Evolutionary conservation across 2,888 invertebrate species (phyloP).

Genomic region (Disparrhopalites patrizii): DNA sequence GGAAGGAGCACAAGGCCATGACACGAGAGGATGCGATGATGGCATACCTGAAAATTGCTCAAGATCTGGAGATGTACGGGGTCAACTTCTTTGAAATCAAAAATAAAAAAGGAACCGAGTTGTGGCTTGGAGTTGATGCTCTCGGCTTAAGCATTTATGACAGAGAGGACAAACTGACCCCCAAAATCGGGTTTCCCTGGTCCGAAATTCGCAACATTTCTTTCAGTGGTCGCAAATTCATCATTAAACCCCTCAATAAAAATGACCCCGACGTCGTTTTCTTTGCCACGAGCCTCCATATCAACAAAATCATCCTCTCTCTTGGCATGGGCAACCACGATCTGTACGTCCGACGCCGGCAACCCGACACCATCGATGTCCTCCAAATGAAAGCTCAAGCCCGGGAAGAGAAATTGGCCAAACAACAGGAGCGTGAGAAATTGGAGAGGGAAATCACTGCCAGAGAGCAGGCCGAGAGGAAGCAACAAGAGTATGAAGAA

Average conservation of each 20-base stretch:
- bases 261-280: conserved; percentile 99
- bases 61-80: conserved; percentile 98
- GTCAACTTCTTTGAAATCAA: conserved; percentile 99
- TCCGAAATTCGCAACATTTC: conserved; percentile 99
- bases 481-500: conserved; percentile 95
- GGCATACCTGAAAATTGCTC: conserved; percentile 97
- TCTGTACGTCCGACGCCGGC: conserved; percentile 96
- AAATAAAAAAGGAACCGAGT: conserved; percentile 97
- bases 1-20: conserved; percentile 61
- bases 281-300: conserved; percentile 94
- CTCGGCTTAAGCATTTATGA: conserved; percentile 98
- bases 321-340: conserved; percentile 99
- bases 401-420: conserved; percentile 87
- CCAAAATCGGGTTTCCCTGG: conserved; percentile 99
- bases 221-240: conserved; percentile 98
- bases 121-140: conserved; percentile 97
- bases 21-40: conserved; percentile 92
- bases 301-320: conserved; percentile 97
- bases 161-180: conserved; percentile 94
- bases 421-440: conserved; percentile 93
- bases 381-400: conserved; percentile 99
- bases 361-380: conserved; percentile 99
- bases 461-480: conserved; percentile 92
- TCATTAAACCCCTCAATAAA: conserved; percentile 99
- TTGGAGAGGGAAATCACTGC: conserved; percentile 89